Evolutionary conservation across 2,113 vertebrate genomes (phyloP).

Genomic region (Oncorhynchus gorbuscha): DNA sequence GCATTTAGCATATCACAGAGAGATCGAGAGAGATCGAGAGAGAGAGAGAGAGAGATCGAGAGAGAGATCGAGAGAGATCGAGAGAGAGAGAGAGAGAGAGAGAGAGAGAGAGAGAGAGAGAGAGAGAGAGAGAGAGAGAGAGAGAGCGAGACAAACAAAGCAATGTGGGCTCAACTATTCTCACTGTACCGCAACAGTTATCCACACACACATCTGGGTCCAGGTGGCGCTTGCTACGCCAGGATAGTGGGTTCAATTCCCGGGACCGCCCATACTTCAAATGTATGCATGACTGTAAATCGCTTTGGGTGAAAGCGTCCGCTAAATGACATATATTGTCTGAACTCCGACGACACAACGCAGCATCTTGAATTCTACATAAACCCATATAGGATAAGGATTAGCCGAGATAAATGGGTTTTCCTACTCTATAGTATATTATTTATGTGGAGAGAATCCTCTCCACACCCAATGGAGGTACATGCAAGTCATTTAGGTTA

Average conservation of each 20-base stretch:
- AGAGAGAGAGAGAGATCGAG: no score
- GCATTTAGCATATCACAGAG: slow-evolving; percentile 16
- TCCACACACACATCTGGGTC: background rate
- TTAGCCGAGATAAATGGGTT: background rate
- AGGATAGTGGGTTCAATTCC: no score
- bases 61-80: no score
- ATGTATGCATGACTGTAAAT: no score
- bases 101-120: background rate
- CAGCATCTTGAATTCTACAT: background rate
- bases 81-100: no score
- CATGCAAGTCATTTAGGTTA: background rate
- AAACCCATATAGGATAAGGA: background rate
- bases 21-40: no score
- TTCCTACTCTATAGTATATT: background rate
- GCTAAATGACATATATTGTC: no score
- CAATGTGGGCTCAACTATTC: slow-evolving; percentile 5
- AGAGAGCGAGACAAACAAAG: slow-evolving; percentile 2
- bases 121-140: background rate
- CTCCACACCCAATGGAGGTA: background rate
- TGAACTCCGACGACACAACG: background rate
- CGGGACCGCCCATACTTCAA: no score
- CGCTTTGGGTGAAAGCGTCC: no score
- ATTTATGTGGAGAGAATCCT: slow-evolving; percentile 15
- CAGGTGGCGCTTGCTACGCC: no score
- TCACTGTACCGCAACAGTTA: background rate